Evolutionary conservation across 2,888 invertebrate genomes (phyloP).

Genomic region (Xanthorhoe designata): DNA sequence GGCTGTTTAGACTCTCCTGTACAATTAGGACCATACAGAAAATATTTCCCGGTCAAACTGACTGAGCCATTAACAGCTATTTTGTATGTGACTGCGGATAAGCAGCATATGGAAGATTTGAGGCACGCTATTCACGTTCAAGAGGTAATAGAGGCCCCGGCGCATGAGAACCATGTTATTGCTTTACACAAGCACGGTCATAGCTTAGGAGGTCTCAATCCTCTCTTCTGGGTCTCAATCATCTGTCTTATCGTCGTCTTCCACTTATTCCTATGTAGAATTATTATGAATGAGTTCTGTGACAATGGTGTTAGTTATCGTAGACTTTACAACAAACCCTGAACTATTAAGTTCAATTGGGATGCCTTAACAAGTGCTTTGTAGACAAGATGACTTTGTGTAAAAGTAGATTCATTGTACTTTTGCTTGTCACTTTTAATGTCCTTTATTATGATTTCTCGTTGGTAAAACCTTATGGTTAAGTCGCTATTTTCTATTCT

Average conservation of each 20-base stretch:
- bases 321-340: constrained; percentile 90
- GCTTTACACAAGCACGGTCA: constrained; percentile 96
- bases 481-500: no score
- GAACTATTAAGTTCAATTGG: constrained; percentile 51
- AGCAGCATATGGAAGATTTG: constrained; percentile 95
- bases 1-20: constrained; percentile 96
- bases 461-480: no score
- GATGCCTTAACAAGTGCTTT: constrained; percentile 53
- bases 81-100: constrained; percentile 95
- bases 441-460: neutral
- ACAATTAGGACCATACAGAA: constrained; percentile 87
- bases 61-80: constrained; percentile 96
- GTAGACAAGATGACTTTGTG: constrained; percentile 29
- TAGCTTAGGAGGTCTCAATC: constrained; percentile 94
- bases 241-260: constrained; percentile 95
- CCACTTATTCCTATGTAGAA: constrained; percentile 96
- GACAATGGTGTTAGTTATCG: constrained; percentile 88
- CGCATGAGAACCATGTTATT: constrained; percentile 96
- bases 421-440: constrained; percentile 4
- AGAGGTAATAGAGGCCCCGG: constrained; percentile 93
- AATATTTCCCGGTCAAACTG: constrained; percentile 94
- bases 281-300: constrained; percentile 96
- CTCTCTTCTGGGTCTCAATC: constrained; percentile 96
- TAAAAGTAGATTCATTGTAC: neutral
- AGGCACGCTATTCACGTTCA: constrained; percentile 96